Evolutionary conservation across 2,888 invertebrate species (phyloP), one percentile per base, ranked within the genome.

Genomic region (Oscheius sp.): DNA sequence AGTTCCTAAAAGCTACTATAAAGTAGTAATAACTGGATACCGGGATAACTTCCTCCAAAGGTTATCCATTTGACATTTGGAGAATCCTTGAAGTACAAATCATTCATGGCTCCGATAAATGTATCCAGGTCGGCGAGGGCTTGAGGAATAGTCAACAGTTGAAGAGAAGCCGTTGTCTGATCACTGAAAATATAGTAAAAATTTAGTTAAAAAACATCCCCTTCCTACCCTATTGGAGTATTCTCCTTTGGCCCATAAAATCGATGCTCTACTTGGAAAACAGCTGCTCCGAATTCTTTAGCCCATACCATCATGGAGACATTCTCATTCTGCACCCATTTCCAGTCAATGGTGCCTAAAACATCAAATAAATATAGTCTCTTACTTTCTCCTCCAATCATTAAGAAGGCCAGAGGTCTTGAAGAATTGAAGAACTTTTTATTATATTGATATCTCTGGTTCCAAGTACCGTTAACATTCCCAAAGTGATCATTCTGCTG

Each of bases 221-320:
- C 22, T 5, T 12, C 54, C 8, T 30, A 70, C 67, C 59, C 68
- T 14, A 72, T 17, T 14, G 75, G 75, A 2, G 75, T 69, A 47
- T 59, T 68, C 1, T 64, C 67, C 44, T 67, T 72, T 4, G 69
- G 66, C 45, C 76, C 76, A 41, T 77, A 77, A 62, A 77, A 77
- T 12, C 76, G 22, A 44, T 77, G 76, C 56, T 77, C 76, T 2
- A 74, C 68, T 71, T 77, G 76, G 49, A 77, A 74, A 5, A 73
- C 76, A 32, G 68, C 76, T 12, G 76, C 74, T 61, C 62, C 54
- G 36, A 71, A 74, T 38, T 76, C 73, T 4, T 65, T 12, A 47
- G 70, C 76, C 73, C 74, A 77, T n/a, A 32, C 45, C 76, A 77
- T 77, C 76, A 77, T 77, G 9, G 74, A 67, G 8, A 71, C 67